These are phyloP conservation scores for Centrocercus urophasianus DNA, from an alignment of 2,113 vertebrate genomes.

Conservation along the genomic window DNA sequence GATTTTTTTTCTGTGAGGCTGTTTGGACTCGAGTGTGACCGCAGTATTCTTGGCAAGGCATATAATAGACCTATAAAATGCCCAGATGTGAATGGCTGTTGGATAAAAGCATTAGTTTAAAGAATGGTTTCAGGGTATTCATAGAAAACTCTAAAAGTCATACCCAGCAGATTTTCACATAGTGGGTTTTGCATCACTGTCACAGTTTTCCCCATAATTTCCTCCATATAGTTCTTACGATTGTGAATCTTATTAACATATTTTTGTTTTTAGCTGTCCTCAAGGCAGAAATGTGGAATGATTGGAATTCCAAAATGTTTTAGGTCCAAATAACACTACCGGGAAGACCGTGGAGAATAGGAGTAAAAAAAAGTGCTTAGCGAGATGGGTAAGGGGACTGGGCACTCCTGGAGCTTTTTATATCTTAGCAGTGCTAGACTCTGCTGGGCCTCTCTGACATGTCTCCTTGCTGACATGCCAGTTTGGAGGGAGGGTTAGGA, in stretches of 20 bases:
- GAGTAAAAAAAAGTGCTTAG: neutral
- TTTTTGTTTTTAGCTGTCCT: slow-evolving; percentile 33
- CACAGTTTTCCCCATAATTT: neutral
- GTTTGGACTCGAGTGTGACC: slow-evolving; percentile 51
- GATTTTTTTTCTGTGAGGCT: slow-evolving; percentile 19
- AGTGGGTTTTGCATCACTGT: slow-evolving; percentile 9
- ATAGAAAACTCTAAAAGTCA: slow-evolving; percentile 36
- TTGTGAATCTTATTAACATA: slow-evolving; percentile 26
- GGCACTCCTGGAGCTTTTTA: neutral
- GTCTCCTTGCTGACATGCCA: neutral
- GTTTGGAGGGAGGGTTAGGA: neutral
- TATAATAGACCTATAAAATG: slow-evolving; percentile 48
- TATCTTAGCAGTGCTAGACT: neutral
- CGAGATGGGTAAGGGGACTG: neutral
- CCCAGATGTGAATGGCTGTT: slow-evolving; percentile 33
- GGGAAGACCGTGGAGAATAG: neutral
- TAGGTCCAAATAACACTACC: neutral
- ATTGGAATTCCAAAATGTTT: slow-evolving; percentile 27
- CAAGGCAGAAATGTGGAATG: slow-evolving; percentile 29
- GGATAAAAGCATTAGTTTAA: slow-evolving; percentile 25
- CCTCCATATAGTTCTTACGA: neutral
- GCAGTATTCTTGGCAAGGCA: slow-evolving; percentile 44
- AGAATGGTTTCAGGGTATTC: slow-evolving; percentile 21
- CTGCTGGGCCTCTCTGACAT: neutral
- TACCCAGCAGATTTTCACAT: neutral